Evolutionary conservation across 2,113 vertebrate genomes (phyloP).

Genomic region (Calidris pygmaea): DNA sequence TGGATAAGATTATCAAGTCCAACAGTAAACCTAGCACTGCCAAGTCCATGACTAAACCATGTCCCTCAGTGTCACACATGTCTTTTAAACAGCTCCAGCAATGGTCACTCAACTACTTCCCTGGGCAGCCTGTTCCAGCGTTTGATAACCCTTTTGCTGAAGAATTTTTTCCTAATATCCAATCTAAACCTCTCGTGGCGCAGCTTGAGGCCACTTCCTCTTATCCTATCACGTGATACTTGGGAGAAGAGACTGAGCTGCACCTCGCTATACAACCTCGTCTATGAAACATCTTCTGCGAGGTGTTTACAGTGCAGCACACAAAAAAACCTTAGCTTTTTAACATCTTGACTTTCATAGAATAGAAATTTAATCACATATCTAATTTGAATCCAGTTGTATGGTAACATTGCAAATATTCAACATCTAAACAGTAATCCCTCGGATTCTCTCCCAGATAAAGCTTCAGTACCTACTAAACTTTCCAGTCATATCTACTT

Average conservation of each 20-base stretch:
- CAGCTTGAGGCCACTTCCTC: background rate
- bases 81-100: background rate
- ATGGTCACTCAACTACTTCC: background rate
- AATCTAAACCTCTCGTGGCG: rapidly evolving
- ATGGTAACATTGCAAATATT: background rate
- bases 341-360: background rate
- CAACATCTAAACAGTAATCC: background rate
- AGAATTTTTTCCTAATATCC: background rate
- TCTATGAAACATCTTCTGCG: background rate
- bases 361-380: background rate
- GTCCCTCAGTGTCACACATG: rapidly evolving
- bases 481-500: background rate
- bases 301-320: background rate
- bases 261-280: background rate
- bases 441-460: background rate
- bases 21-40: background rate
- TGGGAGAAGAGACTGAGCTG: background rate
- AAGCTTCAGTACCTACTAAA: background rate
- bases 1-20: background rate
- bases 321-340: background rate
- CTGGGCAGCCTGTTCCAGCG: background rate
- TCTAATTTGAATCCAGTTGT: background rate
- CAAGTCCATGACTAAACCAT: background rate
- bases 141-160: background rate
- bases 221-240: background rate